A percentile compares a stretch with the other conserved stretches of the same genome.
phyloP scores from a whole-genome alignment of 2,888 invertebrate genomes.

The Drosophila basisetae region DNA sequence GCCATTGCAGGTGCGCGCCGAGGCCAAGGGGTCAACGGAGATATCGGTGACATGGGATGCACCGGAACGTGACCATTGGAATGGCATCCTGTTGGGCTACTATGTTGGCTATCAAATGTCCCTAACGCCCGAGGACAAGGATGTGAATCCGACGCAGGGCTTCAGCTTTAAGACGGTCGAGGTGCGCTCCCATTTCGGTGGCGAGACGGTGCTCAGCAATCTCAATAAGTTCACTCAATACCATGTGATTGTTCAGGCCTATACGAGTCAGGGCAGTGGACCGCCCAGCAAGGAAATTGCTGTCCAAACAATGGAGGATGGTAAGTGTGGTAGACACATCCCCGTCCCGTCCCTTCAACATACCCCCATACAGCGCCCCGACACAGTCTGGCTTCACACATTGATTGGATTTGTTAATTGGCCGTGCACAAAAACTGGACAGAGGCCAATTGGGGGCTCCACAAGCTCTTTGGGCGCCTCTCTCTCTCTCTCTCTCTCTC shows the following conservation, averaged over 20 bases:
- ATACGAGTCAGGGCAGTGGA: slow-evolving; percentile 94
- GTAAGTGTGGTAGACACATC: slow-evolving; percentile 85
- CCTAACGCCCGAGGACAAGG: slow-evolving; percentile 84
- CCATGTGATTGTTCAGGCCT: slow-evolving; percentile 93
- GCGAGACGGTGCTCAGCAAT: slow-evolving; percentile 89
- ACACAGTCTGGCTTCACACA: slow-evolving; percentile 43
- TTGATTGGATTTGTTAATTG: slow-evolving; percentile 81
- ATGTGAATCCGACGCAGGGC: slow-evolving; percentile 86
- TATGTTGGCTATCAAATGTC: slow-evolving; percentile 93
- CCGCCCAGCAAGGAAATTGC: slow-evolving; percentile 93
- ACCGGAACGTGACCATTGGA: slow-evolving; percentile 94
- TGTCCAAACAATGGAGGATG: slow-evolving; percentile 93
- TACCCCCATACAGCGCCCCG: background rate
- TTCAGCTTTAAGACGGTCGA: slow-evolving; percentile 92
- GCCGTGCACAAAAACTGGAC: slow-evolving; percentile 57
- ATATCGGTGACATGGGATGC: slow-evolving; percentile 94
- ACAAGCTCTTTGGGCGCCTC: slow-evolving; percentile 13
- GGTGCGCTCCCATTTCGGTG: slow-evolving; percentile 90
- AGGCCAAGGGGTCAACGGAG: slow-evolving; percentile 94
- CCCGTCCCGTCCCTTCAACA: background rate
- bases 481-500: background rate
- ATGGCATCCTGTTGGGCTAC: slow-evolving; percentile 94
- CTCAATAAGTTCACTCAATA: slow-evolving; percentile 92
- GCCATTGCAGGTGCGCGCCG: slow-evolving; percentile 92
- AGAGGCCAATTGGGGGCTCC: slow-evolving; percentile 7